Evolutionary conservation across 2,113 vertebrate species (phyloP).

Genomic region (Sterrhoptilus dennistouni): DNA sequence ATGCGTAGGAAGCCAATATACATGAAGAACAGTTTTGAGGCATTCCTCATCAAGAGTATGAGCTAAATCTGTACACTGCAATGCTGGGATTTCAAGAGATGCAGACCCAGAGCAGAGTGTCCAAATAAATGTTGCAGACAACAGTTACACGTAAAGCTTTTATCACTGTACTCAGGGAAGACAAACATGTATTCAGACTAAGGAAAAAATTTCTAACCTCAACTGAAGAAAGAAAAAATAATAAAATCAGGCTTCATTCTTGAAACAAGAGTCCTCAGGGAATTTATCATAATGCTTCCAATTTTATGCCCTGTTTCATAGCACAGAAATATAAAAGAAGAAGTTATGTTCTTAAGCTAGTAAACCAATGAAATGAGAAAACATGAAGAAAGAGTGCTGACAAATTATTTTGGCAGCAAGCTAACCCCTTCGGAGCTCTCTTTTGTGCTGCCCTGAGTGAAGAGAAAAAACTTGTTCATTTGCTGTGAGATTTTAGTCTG

Average conservation of each 20-base stretch:
- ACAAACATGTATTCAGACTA: not conserved
- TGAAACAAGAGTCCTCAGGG: not conserved
- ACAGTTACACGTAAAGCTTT: not conserved
- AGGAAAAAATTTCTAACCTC: not conserved
- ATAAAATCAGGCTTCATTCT: not conserved
- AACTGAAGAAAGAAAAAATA: not conserved
- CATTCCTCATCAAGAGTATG: not conserved
- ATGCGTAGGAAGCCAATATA: not conserved
- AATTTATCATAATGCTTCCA: not conserved
- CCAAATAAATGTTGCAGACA: not conserved
- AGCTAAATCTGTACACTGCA: not conserved
- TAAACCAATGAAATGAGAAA: not conserved
- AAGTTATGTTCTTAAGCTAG: not conserved
- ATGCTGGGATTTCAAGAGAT: not conserved
- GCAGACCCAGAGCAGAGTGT: not conserved
- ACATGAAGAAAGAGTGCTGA: not conserved
- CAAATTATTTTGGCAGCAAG: conserved; percentile 1
- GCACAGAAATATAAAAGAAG: not conserved
- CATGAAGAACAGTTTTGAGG: not conserved
- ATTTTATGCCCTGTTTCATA: not conserved
- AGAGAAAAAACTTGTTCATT: not conserved
- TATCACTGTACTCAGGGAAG: not conserved
- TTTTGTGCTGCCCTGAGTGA: not conserved
- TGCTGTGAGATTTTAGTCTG: not conserved
- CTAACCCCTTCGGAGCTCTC: not conserved